Evolutionary conservation across 1,140 invertebrate genomes (phyloP).

Genomic region (Wiebesia pumilae): DNA sequence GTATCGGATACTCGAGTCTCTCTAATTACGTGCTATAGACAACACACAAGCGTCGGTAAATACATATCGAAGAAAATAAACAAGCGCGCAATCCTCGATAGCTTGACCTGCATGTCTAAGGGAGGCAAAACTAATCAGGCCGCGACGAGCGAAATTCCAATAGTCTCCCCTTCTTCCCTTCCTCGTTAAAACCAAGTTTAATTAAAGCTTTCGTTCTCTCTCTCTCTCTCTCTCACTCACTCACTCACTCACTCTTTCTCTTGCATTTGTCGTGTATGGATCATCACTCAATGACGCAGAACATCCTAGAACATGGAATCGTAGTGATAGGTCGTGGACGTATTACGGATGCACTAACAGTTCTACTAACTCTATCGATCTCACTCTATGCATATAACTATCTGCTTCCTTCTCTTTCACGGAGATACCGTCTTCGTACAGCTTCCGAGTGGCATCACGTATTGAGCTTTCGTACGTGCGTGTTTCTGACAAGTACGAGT

Average conservation of each 20-base stretch:
- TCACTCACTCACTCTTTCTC: background rate
- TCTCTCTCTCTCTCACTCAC: background rate
- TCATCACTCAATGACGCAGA: slow-evolving; percentile 24
- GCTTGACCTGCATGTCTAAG: background rate
- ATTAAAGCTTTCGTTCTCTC: slow-evolving; percentile 13
- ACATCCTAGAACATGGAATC: background rate
- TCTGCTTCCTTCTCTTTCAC: background rate
- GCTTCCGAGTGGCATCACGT: background rate
- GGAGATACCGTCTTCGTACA: no score
- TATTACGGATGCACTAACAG: background rate
- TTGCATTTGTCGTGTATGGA: no score
- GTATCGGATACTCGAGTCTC: no score
- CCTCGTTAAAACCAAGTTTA: background rate
- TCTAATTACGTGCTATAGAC: background rate
- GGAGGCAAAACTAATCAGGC: slow-evolving; percentile 43
- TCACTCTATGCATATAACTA: no score
- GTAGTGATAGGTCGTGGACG: background rate
- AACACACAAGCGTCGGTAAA: background rate
- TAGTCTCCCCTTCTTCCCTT: background rate
- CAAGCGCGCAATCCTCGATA: background rate
- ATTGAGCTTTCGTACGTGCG: background rate
- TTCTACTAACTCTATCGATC: no score
- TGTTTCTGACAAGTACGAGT: slow-evolving; percentile 14
- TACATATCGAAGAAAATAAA: background rate
- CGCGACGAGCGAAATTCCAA: background rate